Evolutionary conservation across 2,113 vertebrate genomes (phyloP).

Genomic region (Nothocercus julius): DNA sequence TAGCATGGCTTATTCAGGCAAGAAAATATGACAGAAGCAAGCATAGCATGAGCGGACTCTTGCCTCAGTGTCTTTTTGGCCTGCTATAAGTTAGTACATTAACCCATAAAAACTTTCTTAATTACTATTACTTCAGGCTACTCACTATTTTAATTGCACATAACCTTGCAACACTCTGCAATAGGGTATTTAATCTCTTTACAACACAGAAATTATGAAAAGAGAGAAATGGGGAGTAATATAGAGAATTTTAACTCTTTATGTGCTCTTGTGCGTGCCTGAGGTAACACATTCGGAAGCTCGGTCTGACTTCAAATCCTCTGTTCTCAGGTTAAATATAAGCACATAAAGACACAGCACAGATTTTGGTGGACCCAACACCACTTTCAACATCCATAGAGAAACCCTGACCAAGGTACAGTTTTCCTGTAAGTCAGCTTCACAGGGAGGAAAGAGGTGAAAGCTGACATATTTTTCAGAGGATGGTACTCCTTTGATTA

Average conservation of each 20-base stretch:
- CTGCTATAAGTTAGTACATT: not conserved
- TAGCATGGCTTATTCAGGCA: not conserved
- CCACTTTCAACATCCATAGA: not conserved
- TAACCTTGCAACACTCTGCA: accelerated
- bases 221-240: not conserved
- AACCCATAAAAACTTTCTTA: not conserved
- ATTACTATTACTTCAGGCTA: not conserved
- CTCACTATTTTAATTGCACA: not conserved
- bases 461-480: not conserved
- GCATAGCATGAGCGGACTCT: not conserved
- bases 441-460: not conserved
- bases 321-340: not conserved
- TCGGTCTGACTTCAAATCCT: not conserved
- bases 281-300: not conserved
- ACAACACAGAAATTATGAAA: not conserved
- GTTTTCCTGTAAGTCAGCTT: not conserved
- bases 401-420: not conserved
- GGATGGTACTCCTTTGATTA: not conserved
- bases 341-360: not conserved
- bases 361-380: not conserved
- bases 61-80: not conserved
- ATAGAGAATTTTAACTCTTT: not conserved
- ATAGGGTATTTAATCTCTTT: not conserved
- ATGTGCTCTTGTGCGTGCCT: not conserved
- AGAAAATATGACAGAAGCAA: not conserved